Percentiles rank a stretch among this genome's conserved stretches.
Conservation (phyloP, 2,113 vertebrate species). For the Tetrax tetrax region DNA sequence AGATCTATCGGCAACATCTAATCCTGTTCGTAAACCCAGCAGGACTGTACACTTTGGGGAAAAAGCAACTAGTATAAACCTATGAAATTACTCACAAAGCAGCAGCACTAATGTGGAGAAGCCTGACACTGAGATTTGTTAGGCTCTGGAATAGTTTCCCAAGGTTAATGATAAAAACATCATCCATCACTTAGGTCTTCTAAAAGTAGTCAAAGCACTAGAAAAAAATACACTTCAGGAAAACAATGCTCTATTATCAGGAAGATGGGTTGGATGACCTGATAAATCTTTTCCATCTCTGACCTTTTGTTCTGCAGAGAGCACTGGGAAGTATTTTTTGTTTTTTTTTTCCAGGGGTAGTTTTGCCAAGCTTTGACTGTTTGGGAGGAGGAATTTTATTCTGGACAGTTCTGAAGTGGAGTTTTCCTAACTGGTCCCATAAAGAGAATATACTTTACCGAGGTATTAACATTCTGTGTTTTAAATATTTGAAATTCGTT, state of each 20-base stretch:
- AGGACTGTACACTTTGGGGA: not conserved
- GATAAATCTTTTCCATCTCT: conserved; percentile 13
- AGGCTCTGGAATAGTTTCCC: not conserved
- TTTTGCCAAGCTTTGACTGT: not conserved
- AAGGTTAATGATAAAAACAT: conserved; percentile 59
- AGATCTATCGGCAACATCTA: not conserved
- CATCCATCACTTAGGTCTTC: conserved; percentile 48
- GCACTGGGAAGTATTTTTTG: not conserved
- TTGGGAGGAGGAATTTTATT: not conserved
- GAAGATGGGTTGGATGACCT: not conserved
- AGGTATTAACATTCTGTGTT: not conserved
- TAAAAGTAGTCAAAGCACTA: conserved; percentile 13
- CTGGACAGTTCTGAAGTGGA: not conserved
- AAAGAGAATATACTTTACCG: not conserved
- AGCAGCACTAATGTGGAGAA: not conserved
- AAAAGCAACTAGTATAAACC: not conserved
- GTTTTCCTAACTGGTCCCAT: not conserved
- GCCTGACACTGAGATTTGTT: conserved; percentile 38
- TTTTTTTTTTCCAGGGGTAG: not conserved
- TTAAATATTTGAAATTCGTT: not conserved
- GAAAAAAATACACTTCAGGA: conserved; percentile 1
- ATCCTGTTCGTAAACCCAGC: not conserved
- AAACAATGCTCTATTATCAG: conserved; percentile 34
- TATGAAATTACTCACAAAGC: conserved; percentile 14
- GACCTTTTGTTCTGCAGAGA: not conserved